phyloP scores from a whole-genome alignment of 2,797 vertebrate genomes.

The Hyperoplus immaculatus region DNA sequence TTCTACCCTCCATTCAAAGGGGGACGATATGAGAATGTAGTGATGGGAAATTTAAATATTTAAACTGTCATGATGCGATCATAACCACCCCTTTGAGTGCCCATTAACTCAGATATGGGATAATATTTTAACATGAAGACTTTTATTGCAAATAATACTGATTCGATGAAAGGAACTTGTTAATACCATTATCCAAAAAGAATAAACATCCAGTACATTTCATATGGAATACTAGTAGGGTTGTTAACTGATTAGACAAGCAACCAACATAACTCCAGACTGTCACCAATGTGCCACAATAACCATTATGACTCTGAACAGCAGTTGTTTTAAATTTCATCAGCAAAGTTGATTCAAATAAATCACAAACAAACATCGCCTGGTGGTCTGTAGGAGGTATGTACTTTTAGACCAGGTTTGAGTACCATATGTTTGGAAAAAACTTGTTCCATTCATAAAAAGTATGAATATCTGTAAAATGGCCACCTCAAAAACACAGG shows the following conservation, averaged over 20 bases:
- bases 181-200: constrained; percentile 81
- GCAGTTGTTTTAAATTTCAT: constrained; percentile 60
- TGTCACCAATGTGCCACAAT: constrained; percentile 81
- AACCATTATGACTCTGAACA: constrained; percentile 71
- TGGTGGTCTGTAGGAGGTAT: constrained; percentile 73
- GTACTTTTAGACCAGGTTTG: constrained; percentile 75
- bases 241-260: constrained; percentile 75
- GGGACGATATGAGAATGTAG: neutral
- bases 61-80: neutral
- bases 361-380: constrained; percentile 74
- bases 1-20: neutral
- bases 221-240: constrained; percentile 79
- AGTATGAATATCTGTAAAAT: constrained; percentile 84
- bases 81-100: constrained; percentile 44
- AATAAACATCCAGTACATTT: constrained; percentile 84
- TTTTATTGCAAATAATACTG: constrained; percentile 85
- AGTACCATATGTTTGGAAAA: constrained; percentile 71
- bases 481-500: constrained; percentile 88
- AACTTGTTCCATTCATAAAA: constrained; percentile 82
- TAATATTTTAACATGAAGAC: constrained; percentile 82
- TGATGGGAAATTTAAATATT: neutral
- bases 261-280: constrained; percentile 77
- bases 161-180: constrained; percentile 80
- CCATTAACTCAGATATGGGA: constrained; percentile 78
- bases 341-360: constrained; percentile 69